Evolutionary conservation across 1,140 invertebrate species (phyloP), one percentile per base, ranked within the genome.

Genomic region (Pseudobourletiella spinata): DNA sequence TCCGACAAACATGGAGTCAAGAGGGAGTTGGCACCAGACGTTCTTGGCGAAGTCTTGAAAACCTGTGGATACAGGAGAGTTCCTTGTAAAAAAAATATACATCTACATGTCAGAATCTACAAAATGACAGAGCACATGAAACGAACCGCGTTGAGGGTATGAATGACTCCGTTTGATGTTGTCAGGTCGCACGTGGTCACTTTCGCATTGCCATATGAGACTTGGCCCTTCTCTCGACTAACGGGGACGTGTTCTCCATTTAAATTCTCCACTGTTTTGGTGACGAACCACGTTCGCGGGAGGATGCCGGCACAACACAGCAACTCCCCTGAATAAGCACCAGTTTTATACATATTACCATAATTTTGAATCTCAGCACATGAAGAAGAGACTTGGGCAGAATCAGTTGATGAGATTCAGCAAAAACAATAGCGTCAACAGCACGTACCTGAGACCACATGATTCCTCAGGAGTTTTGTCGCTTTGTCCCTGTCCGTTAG

Each of bases 241-340:
- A 79, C 68, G 73, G 78, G 71, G 22, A 68, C 54, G 52, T 78
- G 56, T 62, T 76, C 63, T 66, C 76, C 68, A 66, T 72, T 71
- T 18, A 80, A 59, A 15, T 76, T 79, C 54, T 79, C 75, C 15
- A 81, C 77, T 28, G 75, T 73, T 43, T 75, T 77, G 35, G 77
- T 78, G 66, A 82, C 78, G 25, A 79, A 77, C 78, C 77, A 82
- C 15, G 76, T 74, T 63, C 76, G 76, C 3, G 76, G 76, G 48
- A 78, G 77, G 42, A 82, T 77, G 32, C 81, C 81, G 20, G 81
- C 74, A 66, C 82, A 83, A 71, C 82, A 83, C n/a, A 83, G 70
- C 16, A 79, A 75, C 72, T 83, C 82, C 78, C 71, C 8, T 71
- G 72, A n/a, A n/a, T n/a, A n/a, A n/a, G n/a, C n/a, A n/a, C n/a